Evolutionary conservation across 2,888 invertebrate genomes (phyloP), one percentile per base, ranked within the genome.

Genomic region (Drosophila falleni): DNA sequence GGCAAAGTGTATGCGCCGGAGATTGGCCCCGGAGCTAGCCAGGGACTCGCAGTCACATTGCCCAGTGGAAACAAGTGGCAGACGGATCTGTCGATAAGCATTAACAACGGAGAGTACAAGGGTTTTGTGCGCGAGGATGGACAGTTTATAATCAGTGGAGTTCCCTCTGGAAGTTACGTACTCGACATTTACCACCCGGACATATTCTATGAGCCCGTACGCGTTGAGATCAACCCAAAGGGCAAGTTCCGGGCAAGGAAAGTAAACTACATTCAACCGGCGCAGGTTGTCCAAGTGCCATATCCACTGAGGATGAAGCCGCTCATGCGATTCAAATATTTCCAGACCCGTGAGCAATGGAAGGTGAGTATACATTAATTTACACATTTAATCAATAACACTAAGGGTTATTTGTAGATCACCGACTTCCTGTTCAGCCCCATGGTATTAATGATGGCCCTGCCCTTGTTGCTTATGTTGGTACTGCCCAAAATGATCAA

Each of bases 361-460:
- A 95, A 98, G 90, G 92, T 80, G 23, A 15, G 41, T 85, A 19
- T 23, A 37, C n/a, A 44, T 9, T 1, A 11, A 10, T 10, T 23
- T 10, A 13, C 13, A 3, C 16, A 29, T 35, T 49, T 3, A 0
- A 26, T 31, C 13, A 26, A 19, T 44, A 42, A 37, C 19, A 3
- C 11, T 26, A 6, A 1, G 10, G 19, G 0, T 31, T 11, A 3
- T 11, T 9, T 9, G 9, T 46, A 92, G 92, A 94, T 99, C 11
- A 98, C 98, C 0, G 99, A 99, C 93, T 97, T 99, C 93, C 93
- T 99, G 35, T 97, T 98, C 92, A 98, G 97, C 92, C 99, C 99
- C 2, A 99, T 99, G 98, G 97, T 99, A 5, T 94, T 99, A 72
- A 99, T 99, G 97, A 99, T 99, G 98, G 95, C 99, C 23, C 92